phyloP scores from a whole-genome alignment of 2,113 vertebrate species.

The Podocnemis expansa region DNA sequence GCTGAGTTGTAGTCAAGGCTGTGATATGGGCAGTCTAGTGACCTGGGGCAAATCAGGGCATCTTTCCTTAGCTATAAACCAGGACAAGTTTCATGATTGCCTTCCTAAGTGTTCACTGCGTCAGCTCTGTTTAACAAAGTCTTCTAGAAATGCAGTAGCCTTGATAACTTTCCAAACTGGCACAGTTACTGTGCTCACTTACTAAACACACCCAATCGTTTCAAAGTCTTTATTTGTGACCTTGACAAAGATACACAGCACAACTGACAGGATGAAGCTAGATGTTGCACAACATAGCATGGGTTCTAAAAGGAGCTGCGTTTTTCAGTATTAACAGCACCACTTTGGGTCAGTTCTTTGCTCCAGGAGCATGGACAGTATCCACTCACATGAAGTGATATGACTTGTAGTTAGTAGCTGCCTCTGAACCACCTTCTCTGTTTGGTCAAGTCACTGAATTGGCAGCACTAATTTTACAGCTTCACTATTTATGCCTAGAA shows the following conservation, averaged over 20 bases:
- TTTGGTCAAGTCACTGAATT: background rate
- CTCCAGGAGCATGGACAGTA: background rate
- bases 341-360: background rate
- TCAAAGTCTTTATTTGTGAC: slow-evolving; percentile 38
- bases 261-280: background rate
- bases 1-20: background rate
- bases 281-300: background rate
- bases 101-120: background rate
- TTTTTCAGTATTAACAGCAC: background rate
- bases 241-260: slow-evolving; percentile 40
- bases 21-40: background rate
- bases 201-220: background rate
- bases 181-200: background rate
- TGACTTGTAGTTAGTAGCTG: background rate
- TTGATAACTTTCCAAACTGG: background rate
- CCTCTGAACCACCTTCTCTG: slow-evolving; percentile 14
- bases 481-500: background rate
- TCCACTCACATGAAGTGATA: background rate
- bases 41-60: background rate
- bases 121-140: background rate
- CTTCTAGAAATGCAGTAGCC: background rate
- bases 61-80: background rate
- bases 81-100: background rate
- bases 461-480: background rate
- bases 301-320: background rate